Evolutionary conservation across 2,797 vertebrate species (phyloP).

Genomic region (Enteromius afrohamiltoni): DNA sequence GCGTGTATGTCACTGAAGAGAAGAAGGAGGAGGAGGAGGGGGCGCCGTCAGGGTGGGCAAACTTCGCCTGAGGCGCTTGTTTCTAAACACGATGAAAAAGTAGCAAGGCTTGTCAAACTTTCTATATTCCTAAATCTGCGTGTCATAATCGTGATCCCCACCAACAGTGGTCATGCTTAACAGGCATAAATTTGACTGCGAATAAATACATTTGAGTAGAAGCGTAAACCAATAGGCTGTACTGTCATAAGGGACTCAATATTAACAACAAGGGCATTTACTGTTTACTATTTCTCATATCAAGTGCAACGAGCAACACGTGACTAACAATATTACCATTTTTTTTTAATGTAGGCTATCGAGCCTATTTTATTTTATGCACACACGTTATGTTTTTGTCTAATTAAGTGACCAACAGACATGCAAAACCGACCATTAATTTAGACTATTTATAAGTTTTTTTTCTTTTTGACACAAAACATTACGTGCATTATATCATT

Average conservation of each 20-base stretch:
- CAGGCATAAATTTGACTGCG: not conserved
- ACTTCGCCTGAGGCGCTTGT: constrained; percentile 76
- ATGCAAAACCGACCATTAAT: not conserved
- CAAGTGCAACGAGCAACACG: not conserved
- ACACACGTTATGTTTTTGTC: not conserved
- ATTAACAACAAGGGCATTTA: not conserved
- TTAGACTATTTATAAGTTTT: not conserved
- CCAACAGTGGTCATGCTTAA: not conserved
- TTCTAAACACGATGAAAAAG: constrained; percentile 69
- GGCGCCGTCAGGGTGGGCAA: constrained; percentile 71
- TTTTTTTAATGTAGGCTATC: not conserved
- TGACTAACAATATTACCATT: not conserved
- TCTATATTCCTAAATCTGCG: not conserved
- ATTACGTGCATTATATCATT: not conserved
- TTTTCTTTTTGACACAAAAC: not conserved
- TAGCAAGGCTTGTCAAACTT: constrained; percentile 22
- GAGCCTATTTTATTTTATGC: not conserved
- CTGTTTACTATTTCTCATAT: not conserved
- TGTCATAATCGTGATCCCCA: not conserved
- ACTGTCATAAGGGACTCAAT: not conserved
- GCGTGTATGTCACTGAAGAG: constrained; percentile 44
- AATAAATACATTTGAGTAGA: not conserved
- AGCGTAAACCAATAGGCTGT: not conserved
- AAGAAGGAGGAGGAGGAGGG: constrained; percentile 47
- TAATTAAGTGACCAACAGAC: not conserved